Evolutionary conservation across 2,888 invertebrate species (phyloP).

Genomic region (Rhimphoctona megacephalus): DNA sequence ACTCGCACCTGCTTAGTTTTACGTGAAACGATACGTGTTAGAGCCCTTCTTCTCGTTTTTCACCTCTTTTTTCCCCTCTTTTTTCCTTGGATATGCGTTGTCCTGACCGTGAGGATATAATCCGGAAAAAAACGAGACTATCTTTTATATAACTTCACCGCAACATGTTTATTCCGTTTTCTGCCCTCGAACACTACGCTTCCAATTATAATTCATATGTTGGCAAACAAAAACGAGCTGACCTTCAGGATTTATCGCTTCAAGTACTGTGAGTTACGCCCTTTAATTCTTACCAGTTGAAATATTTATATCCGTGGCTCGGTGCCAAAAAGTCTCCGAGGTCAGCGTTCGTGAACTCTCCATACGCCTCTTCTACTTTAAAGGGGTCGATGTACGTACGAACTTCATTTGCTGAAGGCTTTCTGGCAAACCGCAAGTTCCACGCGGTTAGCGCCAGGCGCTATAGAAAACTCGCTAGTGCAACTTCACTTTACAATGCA

Average conservation of each 20-base stretch:
- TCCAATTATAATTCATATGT: background rate
- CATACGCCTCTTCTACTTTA: constrained; percentile 13
- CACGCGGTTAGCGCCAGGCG: constrained; percentile 55
- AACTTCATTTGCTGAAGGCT: constrained; percentile 25
- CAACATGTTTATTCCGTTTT: constrained; percentile 33
- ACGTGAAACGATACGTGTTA: constrained; percentile 46
- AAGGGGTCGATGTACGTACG: constrained; percentile 3
- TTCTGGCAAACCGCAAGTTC: constrained; percentile 48
- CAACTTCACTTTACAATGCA: constrained; percentile 49
- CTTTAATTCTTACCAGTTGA: background rate
- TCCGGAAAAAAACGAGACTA: constrained; percentile 62
- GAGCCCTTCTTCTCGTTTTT: background rate
- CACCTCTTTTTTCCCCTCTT: background rate
- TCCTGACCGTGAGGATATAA: constrained; percentile 50
- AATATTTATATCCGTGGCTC: constrained; percentile 12
- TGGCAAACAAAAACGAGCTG: background rate
- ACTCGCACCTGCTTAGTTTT: constrained; percentile 58
- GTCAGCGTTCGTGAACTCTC: background rate
- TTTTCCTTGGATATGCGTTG: background rate
- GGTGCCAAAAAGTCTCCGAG: constrained; percentile 1
- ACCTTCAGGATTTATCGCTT: background rate
- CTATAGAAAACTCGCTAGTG: constrained; percentile 30
- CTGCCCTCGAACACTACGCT: constrained; percentile 3
- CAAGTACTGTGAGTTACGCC: background rate
- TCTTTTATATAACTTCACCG: constrained; percentile 50